phyloP scores from a whole-genome alignment of 2,888 invertebrate genomes.

The Andrena dorsata region DNA sequence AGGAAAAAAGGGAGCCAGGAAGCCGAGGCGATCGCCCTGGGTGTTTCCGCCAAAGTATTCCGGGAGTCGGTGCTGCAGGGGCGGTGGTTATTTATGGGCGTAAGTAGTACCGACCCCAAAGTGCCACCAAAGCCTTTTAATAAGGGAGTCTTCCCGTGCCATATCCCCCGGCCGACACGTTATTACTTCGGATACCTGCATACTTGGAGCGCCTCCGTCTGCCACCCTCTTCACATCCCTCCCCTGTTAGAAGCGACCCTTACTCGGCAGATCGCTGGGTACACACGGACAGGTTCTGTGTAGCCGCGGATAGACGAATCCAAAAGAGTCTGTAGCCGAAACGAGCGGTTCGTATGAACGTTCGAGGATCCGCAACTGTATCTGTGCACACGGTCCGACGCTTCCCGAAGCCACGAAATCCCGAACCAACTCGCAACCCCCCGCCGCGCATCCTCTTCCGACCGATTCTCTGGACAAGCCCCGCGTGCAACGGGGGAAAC shows the following conservation, averaged over 20 bases:
- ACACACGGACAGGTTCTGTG: not conserved
- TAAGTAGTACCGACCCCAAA: conserved; percentile 69
- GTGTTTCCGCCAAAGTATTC: conserved; percentile 30
- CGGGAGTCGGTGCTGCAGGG: conserved; percentile 3
- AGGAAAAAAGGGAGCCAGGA: not conserved
- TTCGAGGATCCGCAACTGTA: not conserved
- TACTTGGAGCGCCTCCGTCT: conserved; percentile 68
- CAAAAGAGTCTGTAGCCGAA: conserved; percentile 22
- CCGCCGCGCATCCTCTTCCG: conserved; percentile 13
- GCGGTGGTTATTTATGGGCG: conserved; percentile 71
- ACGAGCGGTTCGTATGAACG: conserved; percentile 15
- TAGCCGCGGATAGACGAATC: conserved; percentile 13
- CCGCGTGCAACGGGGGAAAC: not conserved
- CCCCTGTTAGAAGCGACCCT: not conserved
- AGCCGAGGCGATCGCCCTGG: not conserved
- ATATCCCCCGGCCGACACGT: conserved; percentile 67
- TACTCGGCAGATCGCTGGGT: not conserved
- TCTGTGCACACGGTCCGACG: not conserved
- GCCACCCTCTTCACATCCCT: conserved; percentile 9
- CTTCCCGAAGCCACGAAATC: conserved; percentile 26
- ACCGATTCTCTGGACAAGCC: conserved; percentile 35
- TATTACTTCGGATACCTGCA: conserved; percentile 76
- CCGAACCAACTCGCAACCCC: conserved; percentile 8
- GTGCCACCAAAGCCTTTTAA: conserved; percentile 78
- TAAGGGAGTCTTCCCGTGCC: conserved; percentile 68